Conservation (phyloP, 2,888 invertebrate species). For the Drosophila lacicola region DNA sequence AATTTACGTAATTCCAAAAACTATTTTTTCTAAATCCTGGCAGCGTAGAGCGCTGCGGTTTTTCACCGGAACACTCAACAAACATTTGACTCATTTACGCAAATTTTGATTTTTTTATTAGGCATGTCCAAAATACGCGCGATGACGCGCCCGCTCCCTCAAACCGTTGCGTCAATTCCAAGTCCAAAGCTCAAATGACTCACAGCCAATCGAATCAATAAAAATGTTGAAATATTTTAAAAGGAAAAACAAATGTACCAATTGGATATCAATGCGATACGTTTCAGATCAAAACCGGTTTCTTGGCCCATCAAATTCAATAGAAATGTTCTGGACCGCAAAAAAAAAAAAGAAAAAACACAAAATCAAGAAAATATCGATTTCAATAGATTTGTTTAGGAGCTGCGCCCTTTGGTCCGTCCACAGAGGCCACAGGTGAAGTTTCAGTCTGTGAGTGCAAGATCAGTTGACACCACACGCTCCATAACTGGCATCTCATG, state of each 20-base stretch:
- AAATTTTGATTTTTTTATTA: conserved; percentile 36
- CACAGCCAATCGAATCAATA: conserved; percentile 66
- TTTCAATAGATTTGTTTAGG: conserved; percentile 64
- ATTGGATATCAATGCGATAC: conserved; percentile 34
- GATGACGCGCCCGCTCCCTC: conserved; percentile 45
- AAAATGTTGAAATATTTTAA: conserved; percentile 68
- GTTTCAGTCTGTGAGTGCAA: conserved; percentile 22
- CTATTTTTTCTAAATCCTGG: conserved; percentile 59
- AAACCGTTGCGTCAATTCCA: conserved; percentile 43
- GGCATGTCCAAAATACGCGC: conserved; percentile 40
- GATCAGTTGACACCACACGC: conserved; percentile 51
- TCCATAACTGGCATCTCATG: conserved; percentile 27
- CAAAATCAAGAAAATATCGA: conserved; percentile 59
- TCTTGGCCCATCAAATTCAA: conserved; percentile 53
- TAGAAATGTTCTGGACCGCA: conserved; percentile 61
- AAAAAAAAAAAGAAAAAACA: conserved; percentile 21
- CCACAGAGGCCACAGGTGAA: conserved; percentile 11
- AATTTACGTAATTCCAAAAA: conserved; percentile 34
- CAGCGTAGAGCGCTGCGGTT: conserved; percentile 41
- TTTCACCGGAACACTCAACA: conserved; percentile 18
- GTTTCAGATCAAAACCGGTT: conserved; percentile 44
- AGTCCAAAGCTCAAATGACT: conserved; percentile 63
- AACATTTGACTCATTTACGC: conserved; percentile 53
- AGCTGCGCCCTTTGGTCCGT: conserved; percentile 43
- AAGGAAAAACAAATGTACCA: conserved; percentile 44